phyloP scores from a whole-genome alignment of 2,797 vertebrate genomes.

The Sorex maritimensis region DNA sequence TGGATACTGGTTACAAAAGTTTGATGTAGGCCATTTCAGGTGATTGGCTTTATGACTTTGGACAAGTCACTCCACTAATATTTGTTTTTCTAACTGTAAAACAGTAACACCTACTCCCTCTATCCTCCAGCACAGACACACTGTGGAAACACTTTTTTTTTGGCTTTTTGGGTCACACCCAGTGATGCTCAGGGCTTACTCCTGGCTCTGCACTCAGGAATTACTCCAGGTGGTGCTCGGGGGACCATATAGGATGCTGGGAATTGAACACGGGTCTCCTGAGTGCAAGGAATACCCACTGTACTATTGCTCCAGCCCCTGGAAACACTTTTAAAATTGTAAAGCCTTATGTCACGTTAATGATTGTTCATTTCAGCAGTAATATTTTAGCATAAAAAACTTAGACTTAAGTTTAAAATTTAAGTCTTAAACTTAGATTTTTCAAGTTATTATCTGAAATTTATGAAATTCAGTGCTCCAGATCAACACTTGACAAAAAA shows the following conservation, averaged over 20 bases:
- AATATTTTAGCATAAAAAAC: neutral
- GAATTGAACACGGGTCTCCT: no score
- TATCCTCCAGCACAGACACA: neutral
- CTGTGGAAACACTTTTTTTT: neutral
- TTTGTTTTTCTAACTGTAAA: slow-evolving; percentile 31
- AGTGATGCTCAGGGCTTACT: no score
- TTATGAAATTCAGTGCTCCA: neutral
- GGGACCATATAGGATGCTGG: no score
- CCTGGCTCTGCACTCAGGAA: no score
- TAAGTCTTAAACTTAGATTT: neutral
- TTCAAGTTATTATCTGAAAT: slow-evolving; percentile 40
- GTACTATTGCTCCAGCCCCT: no score
- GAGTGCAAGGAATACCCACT: no score
- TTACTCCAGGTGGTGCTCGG: no score
- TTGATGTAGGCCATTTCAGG: neutral
- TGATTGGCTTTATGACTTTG: slow-evolving; percentile 28
- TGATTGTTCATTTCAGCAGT: neutral
- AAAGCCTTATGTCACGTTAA: neutral
- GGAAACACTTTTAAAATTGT: neutral
- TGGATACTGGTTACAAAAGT: neutral
- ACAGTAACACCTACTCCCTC: neutral
- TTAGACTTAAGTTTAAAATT: neutral
- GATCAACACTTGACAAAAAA: neutral
- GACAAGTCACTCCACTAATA: neutral
- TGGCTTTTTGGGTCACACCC: no score